A percentile compares a stretch with the other conserved stretches of the same genome.
Evolutionary conservation across 2,797 vertebrate species (phyloP).

Genomic region (Todus mexicanus): DNA sequence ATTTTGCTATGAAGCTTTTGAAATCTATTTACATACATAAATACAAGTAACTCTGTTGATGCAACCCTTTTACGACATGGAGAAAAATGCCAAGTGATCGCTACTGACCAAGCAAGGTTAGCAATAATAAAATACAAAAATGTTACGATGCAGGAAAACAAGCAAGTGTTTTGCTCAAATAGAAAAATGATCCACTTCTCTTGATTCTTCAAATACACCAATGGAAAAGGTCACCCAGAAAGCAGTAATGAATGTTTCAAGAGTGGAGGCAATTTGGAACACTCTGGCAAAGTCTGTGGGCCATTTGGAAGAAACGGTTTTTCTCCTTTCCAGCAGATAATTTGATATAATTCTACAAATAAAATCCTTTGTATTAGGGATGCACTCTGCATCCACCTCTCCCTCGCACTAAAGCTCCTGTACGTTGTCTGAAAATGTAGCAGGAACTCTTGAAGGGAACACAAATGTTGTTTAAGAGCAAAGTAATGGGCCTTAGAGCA

Average conservation of each 20-base stretch:
- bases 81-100: constrained; percentile 38
- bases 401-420: not conserved
- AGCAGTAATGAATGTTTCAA: constrained; percentile 57
- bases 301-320: constrained; percentile 3
- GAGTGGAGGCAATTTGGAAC: constrained; percentile 16
- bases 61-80: constrained; percentile 66
- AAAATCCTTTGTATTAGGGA: not conserved
- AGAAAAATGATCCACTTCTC: constrained; percentile 9
- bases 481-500: not conserved
- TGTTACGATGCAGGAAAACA: constrained; percentile 35
- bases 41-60: constrained; percentile 77
- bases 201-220: constrained; percentile 13
- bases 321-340: not conserved
- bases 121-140: not conserved
- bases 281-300: constrained; percentile 16
- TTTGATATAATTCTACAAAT: not conserved
- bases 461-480: not conserved
- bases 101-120: constrained; percentile 58
- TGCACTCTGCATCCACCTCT: not conserved
- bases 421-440: accelerated
- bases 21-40: constrained; percentile 85
- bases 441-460: not conserved
- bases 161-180: constrained; percentile 44
- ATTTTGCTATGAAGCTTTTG: constrained; percentile 73
- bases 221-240: constrained; percentile 19